Evolutionary conservation across 2,113 vertebrate species (phyloP).

Genomic region (Limanda limanda): DNA sequence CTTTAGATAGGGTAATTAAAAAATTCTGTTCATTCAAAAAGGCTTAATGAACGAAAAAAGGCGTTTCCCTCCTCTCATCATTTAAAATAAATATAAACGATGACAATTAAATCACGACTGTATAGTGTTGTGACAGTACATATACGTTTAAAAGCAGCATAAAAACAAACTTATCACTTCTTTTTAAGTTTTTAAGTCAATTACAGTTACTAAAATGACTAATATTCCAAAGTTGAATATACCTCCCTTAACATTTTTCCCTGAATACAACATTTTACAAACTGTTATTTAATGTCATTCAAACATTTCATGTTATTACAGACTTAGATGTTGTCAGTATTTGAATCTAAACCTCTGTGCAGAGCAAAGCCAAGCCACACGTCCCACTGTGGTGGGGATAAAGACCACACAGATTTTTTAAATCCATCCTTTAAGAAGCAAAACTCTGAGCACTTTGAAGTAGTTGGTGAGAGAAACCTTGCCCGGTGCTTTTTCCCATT

Average conservation of each 20-base stretch:
- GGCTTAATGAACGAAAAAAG: background rate
- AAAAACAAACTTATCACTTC: background rate
- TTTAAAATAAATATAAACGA: background rate
- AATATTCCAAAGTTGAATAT: background rate
- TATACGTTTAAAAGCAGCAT: background rate
- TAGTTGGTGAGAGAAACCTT: constrained; percentile 37
- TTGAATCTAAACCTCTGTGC: constrained; percentile 18
- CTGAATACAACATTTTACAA: constrained; percentile 9
- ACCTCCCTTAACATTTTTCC: background rate
- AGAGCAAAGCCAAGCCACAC: constrained; percentile 45
- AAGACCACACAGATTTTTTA: constrained; percentile 36
- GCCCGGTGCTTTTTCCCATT: constrained; percentile 25
- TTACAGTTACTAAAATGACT: background rate
- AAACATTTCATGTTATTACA: constrained; percentile 47
- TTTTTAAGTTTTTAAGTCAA: background rate
- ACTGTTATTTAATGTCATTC: background rate
- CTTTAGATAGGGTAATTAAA: background rate
- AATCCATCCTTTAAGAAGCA: constrained; percentile 29
- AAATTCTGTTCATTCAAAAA: constrained; percentile 19
- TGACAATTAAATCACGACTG: background rate
- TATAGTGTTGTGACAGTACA: background rate
- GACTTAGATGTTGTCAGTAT: constrained; percentile 26
- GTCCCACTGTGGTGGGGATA: constrained; percentile 40
- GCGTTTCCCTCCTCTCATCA: background rate
- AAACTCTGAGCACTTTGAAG: constrained; percentile 37